Evolutionary conservation across 2,888 invertebrate species (phyloP).

Genomic region (Nebria salina): DNA sequence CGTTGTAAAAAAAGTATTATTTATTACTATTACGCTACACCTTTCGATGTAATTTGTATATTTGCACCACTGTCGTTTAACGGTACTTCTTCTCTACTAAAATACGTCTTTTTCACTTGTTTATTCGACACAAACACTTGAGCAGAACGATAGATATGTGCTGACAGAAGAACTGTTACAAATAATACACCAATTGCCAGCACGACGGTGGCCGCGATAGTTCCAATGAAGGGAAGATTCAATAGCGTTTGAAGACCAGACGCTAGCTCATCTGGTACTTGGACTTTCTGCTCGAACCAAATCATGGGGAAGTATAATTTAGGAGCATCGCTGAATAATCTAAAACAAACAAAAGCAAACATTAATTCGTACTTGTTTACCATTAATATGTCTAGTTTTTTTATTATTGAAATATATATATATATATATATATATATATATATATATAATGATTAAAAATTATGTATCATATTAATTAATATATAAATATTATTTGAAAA

Average conservation of each 20-base stretch:
- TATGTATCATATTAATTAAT: neutral
- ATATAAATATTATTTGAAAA: constrained; percentile 7
- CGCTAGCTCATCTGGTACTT: constrained; percentile 68
- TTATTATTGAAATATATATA: constrained; percentile 4
- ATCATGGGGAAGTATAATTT: constrained; percentile 77
- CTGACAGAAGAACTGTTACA: neutral
- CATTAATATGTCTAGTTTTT: neutral
- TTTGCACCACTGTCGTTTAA: constrained; percentile 27
- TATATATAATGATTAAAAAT: neutral
- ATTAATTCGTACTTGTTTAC: neutral
- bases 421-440: neutral
- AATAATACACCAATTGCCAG: constrained; percentile 11
- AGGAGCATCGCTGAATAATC: constrained; percentile 74
- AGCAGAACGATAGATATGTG: constrained; percentile 3
- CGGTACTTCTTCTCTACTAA: constrained; percentile 20
- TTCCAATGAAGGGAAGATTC: constrained; percentile 60
- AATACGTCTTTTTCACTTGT: constrained; percentile 18
- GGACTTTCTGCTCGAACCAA: constrained; percentile 80
- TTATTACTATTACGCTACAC: constrained; percentile 10
- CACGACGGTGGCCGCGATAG: constrained; percentile 4
- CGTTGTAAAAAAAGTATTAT: neutral
- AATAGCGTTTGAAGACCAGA: constrained; percentile 66
- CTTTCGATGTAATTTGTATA: constrained; percentile 8
- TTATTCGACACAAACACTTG: neutral
- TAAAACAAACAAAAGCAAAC: constrained; percentile 58